Percentiles rank a stretch among this genome's conserved stretches.
Evolutionary conservation across 2,888 invertebrate species (phyloP).

Genomic region (Uropetala carovei): DNA sequence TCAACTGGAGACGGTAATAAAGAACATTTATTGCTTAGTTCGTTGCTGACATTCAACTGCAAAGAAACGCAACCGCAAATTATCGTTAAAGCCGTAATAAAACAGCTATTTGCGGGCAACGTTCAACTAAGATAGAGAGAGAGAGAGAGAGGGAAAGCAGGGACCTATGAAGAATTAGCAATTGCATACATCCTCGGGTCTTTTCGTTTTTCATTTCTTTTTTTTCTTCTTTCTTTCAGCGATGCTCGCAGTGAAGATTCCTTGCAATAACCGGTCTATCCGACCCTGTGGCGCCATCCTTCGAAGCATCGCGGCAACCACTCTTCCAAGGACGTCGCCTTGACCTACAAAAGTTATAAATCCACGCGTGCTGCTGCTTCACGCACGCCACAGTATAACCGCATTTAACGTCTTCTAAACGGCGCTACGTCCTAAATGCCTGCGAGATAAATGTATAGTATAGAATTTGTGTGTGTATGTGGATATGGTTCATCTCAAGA

Average conservation of each 20-base stretch:
- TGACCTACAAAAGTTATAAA: constrained; percentile 14
- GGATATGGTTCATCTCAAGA: too few relatives aligned
- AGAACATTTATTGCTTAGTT: too few relatives aligned
- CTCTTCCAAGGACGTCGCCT: background rate
- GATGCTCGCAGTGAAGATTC: background rate
- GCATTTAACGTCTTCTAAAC: background rate
- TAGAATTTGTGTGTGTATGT: too few relatives aligned
- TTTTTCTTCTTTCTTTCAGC: too few relatives aligned
- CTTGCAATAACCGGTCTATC: background rate
- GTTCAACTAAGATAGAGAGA: too few relatives aligned
- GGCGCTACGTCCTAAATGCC: background rate
- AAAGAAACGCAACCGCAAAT: too few relatives aligned
- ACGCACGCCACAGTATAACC: background rate
- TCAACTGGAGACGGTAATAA: too few relatives aligned
- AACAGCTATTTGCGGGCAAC: too few relatives aligned
- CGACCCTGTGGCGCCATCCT: background rate
- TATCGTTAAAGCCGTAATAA: too few relatives aligned
- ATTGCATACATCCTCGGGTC: background rate
- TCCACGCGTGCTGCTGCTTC: background rate
- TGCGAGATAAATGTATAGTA: too few relatives aligned
- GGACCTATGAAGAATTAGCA: background rate
- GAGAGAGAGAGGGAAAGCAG: too few relatives aligned
- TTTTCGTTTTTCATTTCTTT: background rate
- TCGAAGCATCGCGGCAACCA: background rate
- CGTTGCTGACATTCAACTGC: too few relatives aligned